Evolutionary conservation across 2,797 vertebrate genomes (phyloP).

Genomic region (Presbytis comata): DNA sequence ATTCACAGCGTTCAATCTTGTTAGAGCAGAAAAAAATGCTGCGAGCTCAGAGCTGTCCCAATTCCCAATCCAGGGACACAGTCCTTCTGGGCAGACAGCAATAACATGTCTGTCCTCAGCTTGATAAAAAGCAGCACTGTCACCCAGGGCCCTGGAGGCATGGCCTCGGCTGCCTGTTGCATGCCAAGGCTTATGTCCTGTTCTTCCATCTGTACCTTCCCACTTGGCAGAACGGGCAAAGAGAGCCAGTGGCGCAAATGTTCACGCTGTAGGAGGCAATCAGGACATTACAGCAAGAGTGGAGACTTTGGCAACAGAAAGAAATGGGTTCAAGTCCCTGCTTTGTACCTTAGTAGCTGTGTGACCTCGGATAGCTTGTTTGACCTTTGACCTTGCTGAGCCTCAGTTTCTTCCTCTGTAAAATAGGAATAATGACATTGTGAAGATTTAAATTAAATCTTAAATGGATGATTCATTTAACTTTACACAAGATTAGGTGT

Average conservation of each 20-base stretch:
- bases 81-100: background rate
- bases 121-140: background rate
- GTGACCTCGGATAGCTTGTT: background rate
- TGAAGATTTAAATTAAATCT: background rate
- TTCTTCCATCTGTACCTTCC: background rate
- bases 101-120: background rate
- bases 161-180: background rate
- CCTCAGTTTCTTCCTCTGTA: background rate
- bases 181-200: background rate
- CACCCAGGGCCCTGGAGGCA: background rate
- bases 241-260: background rate
- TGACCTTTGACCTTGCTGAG: background rate
- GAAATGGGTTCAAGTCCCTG: background rate
- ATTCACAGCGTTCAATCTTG: slow-evolving; percentile 62
- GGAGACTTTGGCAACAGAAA: background rate
- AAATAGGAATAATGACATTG: background rate
- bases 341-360: background rate
- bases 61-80: background rate
- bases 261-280: background rate
- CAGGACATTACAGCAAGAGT: background rate
- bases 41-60: slow-evolving; percentile 24
- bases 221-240: background rate
- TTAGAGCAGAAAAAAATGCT: slow-evolving; percentile 74
- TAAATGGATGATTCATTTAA: background rate
- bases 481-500: background rate